These are phyloP conservation scores for Steatornis caripensis DNA, from an alignment of 2,113 vertebrate genomes.

Conservation along the genomic window DNA sequence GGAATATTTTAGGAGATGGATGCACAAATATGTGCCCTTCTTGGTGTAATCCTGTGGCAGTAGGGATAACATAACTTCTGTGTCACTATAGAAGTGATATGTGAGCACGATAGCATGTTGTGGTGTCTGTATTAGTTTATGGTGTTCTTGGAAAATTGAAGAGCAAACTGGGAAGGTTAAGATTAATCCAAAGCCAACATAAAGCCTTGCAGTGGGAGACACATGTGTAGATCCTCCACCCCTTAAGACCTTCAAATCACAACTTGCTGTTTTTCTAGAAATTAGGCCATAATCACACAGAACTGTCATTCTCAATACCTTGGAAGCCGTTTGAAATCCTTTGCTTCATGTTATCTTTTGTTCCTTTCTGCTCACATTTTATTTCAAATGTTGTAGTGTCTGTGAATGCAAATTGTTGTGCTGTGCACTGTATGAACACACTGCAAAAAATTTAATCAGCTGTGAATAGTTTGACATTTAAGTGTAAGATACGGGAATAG, in stretches of 20 bases:
- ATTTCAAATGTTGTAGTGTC: background rate
- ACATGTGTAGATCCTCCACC: background rate
- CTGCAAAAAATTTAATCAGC: background rate
- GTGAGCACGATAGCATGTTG: background rate
- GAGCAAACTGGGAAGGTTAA: background rate
- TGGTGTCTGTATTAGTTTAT: background rate
- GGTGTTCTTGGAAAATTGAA: background rate
- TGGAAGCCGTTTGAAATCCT: background rate
- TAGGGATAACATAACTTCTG: background rate
- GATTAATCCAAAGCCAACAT: background rate
- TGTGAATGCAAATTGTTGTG: background rate
- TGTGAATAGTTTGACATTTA: background rate
- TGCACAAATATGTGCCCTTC: background rate
- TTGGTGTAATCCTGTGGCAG: background rate
- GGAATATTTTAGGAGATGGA: background rate
- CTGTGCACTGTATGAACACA: background rate
- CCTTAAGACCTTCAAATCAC: background rate
- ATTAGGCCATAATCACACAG: background rate
- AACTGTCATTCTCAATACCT: background rate
- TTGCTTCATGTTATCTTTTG: background rate
- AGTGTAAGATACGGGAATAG: background rate
- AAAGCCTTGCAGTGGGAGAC: background rate
- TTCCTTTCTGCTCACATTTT: background rate
- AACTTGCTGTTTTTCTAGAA: background rate
- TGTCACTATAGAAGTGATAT: background rate